Evolutionary conservation across 2,888 invertebrate species (phyloP), one percentile per base, ranked within the genome.

Genomic region (Heliconius sara): DNA sequence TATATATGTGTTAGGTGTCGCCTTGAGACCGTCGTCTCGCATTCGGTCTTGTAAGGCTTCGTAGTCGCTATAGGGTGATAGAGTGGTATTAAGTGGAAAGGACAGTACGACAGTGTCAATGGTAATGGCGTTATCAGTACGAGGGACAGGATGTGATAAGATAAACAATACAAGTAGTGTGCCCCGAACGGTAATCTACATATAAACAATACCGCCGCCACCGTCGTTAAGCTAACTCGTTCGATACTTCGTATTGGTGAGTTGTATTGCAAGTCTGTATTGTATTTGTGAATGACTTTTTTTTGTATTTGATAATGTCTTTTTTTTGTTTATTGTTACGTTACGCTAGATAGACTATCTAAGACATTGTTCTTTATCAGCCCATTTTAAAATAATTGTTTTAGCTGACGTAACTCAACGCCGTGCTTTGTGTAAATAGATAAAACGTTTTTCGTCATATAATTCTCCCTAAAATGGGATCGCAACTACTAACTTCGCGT

Each of bases 41-140:
- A 81, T 82, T 86, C 85, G 89, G 90, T 89, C 91, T 91, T 87
- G 84, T 91, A 90, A 88, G 91, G 88, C 87, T 91, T 91, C 87
- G 78, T 86, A 84, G 84, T 85, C 82, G 86, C 88, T 88, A 87
- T 81, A 70, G 80, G 81, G 86, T 87, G 84, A 81, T 87, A 83
- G 39, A 39, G 39, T 39, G 39, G 81, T 57, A 7, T 57, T 57
- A 76, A 77, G 78, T 78, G 71, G 63, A 9, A 72, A 63, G 63
- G 70, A 78, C 73, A 65, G 76, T 79, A 30, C 30, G 57, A 57
- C 63, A 71, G 71, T 76, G 73, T 76, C 82, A 84, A 83, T 25
- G 66, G 83, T 83, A 82, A 70, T 83, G 84, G 83, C 87, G 86
- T 86, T 87, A 85, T 86, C 82, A 84, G 87, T 89, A 86, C 85